phyloP scores from a whole-genome alignment of 2,113 vertebrate genomes.

The Ageneiosus marmoratus region DNA sequence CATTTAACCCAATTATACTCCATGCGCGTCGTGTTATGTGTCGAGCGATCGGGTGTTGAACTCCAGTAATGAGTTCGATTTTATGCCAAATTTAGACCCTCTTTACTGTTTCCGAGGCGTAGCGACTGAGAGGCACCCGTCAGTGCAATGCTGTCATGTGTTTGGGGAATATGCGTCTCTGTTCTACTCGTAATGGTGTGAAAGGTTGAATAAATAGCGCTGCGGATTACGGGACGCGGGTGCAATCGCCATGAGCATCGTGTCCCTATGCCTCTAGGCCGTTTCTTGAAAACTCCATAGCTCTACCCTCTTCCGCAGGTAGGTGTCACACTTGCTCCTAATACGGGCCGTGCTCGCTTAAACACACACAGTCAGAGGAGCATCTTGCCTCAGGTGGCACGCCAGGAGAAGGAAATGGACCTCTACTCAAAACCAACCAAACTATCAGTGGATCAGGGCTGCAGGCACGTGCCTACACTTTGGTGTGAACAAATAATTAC shows the following conservation, averaged over 20 bases:
- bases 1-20: constrained; percentile 95
- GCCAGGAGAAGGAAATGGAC: constrained; percentile 32
- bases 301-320: constrained; percentile 90
- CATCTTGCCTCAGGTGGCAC: constrained; percentile 64
- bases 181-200: constrained; percentile 71
- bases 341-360: constrained; percentile 62
- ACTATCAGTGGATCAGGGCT: background rate
- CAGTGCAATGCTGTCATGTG: background rate
- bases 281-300: constrained; percentile 59
- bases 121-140: background rate
- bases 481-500: background rate
- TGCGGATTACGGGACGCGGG: constrained; percentile 64
- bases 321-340: constrained; percentile 98
- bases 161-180: constrained; percentile 64
- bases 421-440: constrained; percentile 4
- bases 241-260: constrained; percentile 52
- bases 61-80: constrained; percentile 98
- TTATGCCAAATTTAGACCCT: constrained; percentile 97
- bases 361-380: constrained; percentile 67
- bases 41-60: constrained; percentile 94
- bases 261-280: constrained; percentile 43
- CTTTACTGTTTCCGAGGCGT: constrained; percentile 84
- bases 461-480: constrained; percentile 11
- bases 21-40: constrained; percentile 90
- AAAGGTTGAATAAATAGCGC: constrained; percentile 62